phyloP scores from a whole-genome alignment of 2,888 invertebrate genomes.

The Dorcus parallelipipedus region DNA sequence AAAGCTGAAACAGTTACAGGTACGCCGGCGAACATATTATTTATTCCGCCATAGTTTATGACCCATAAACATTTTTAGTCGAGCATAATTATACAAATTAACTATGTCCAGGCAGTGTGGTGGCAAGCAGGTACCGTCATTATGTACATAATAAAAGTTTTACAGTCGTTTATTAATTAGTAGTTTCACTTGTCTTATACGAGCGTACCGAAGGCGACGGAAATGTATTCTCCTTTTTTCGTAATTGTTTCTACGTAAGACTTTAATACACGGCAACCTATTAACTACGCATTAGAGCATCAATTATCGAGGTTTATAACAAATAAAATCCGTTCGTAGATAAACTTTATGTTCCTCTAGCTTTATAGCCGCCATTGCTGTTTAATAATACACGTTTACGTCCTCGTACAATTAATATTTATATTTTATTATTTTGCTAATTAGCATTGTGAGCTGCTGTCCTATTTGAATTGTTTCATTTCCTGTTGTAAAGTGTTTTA shows the following conservation, averaged over 20 bases:
- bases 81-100: conserved; percentile 46
- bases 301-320: neutral
- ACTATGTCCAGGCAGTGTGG: conserved; percentile 32
- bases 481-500: too few relatives aligned
- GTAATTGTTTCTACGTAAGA: neutral
- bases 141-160: conserved; percentile 30
- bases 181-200: conserved; percentile 10
- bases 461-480: too few relatives aligned
- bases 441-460: too few relatives aligned
- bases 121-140: conserved; percentile 24
- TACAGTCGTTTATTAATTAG: conserved; percentile 40
- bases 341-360: neutral
- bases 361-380: neutral
- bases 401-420: too few relatives aligned
- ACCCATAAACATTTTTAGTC: conserved; percentile 44
- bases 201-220: neutral
- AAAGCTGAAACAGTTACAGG: conserved; percentile 38
- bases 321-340: neutral
- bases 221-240: neutral
- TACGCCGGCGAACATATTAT: conserved; percentile 39
- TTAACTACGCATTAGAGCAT: neutral
- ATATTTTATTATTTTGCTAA: too few relatives aligned
- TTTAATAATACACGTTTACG: neutral
- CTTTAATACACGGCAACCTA: neutral
- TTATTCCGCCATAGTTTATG: conserved; percentile 44